A percentile compares a stretch with the other conserved stretches of the same genome.
Conservation (phyloP, 2,113 vertebrate species). For the Sceloporus tristichus region DNA sequence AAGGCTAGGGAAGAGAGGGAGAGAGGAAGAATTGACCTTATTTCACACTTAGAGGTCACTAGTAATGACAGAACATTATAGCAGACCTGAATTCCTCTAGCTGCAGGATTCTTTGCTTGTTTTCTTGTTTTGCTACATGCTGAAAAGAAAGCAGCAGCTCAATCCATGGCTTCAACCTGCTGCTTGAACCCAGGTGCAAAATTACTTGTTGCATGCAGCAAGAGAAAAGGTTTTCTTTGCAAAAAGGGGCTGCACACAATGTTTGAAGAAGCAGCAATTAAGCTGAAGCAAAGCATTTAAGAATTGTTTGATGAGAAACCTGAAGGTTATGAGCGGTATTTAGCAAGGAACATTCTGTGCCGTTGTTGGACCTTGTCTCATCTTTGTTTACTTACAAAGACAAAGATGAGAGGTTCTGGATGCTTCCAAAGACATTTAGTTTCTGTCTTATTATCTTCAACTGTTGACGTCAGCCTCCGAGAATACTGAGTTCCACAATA, state of each 20-base stretch:
- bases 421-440: not conserved
- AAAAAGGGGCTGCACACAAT: slow-evolving; percentile 2
- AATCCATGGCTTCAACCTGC: not conserved
- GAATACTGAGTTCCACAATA: not conserved
- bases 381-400: slow-evolving; percentile 46
- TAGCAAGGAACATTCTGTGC: slow-evolving; percentile 46
- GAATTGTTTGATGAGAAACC: slow-evolving; percentile 53
- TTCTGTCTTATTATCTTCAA: not conserved
- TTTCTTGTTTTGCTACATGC: not conserved
- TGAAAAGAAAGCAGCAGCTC: not conserved
- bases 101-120: slow-evolving; percentile 11
- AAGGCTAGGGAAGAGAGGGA: not conserved
- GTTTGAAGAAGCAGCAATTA: not conserved
- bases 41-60: not conserved
- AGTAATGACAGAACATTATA: slow-evolving; percentile 6
- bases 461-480: not conserved
- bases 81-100: not conserved
- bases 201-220: not conserved
- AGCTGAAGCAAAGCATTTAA: slow-evolving; percentile 31
- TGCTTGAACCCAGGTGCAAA: not conserved
- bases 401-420: slow-evolving; percentile 39
- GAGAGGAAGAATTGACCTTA: slow-evolving; percentile 18
- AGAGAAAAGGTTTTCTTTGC: not conserved
- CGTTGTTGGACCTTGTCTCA: slow-evolving; percentile 47
- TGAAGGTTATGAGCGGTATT: slow-evolving; percentile 45